Conservation (phyloP, 2,888 invertebrate genomes). For the Sthenelais limicola region DNA sequence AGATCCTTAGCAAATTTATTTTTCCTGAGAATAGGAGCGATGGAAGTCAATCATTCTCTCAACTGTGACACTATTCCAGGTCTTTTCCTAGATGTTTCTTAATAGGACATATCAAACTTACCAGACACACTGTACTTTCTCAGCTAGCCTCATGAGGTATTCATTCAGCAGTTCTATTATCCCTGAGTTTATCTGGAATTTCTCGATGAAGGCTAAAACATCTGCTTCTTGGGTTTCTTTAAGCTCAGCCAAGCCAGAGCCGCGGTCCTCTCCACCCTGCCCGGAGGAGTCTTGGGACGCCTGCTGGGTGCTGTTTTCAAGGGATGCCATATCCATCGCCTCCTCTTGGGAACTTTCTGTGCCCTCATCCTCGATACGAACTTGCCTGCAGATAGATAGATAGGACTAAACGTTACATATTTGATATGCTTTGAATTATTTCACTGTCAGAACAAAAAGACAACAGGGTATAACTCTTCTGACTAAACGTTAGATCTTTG, state of each 20-base stretch:
- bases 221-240: slow-evolving; percentile 49
- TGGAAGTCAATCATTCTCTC: not conserved
- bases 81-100: not conserved
- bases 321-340: not conserved
- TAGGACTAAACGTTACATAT: too few species aligned
- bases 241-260: not conserved
- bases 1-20: too few species aligned
- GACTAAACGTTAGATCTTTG: too few species aligned
- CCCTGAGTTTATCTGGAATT: slow-evolving; percentile 61
- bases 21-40: too few species aligned
- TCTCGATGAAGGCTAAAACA: slow-evolving; percentile 54
- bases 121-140: slow-evolving; percentile 26
- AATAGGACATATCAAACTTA: slow-evolving; percentile 11
- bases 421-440: too few species aligned
- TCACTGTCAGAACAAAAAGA: too few species aligned
- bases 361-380: not conserved
- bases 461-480: too few species aligned
- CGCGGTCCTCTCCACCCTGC: not conserved
- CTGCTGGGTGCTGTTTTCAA: not conserved
- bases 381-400: slow-evolving; percentile 6
- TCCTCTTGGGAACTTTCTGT: slow-evolving; percentile 15
- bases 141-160: slow-evolving; percentile 51
- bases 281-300: not conserved
- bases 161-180: slow-evolving; percentile 62
- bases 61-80: not conserved